Evolutionary conservation across 2,888 invertebrate species (phyloP).

Genomic region (Ectropis crepuscularia): DNA sequence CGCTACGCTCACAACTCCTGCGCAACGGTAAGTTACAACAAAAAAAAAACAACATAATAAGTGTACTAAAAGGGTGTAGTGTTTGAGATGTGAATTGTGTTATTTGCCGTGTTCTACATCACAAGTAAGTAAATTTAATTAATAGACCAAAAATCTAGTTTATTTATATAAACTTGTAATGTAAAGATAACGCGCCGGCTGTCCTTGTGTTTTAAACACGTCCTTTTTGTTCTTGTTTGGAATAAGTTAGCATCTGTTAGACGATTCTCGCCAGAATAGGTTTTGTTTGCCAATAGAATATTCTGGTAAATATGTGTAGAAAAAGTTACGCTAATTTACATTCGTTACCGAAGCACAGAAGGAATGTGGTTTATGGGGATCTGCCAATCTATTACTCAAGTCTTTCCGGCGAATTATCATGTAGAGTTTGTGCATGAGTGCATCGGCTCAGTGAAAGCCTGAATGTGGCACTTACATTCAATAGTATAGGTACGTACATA

Average conservation of each 20-base stretch:
- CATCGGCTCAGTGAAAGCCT: no score
- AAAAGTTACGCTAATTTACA: not conserved
- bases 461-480: no score
- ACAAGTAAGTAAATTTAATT: not conserved
- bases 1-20: constrained; percentile 75
- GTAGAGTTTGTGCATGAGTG: no score
- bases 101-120: constrained; percentile 1
- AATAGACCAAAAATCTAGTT: not conserved
- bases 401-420: no score
- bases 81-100: constrained; percentile 1
- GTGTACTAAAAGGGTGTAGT: not conserved
- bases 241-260: not conserved
- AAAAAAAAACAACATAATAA: constrained; percentile 13
- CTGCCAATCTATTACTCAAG: no score
- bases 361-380: no score
- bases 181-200: constrained; percentile 1
- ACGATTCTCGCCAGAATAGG: not conserved
- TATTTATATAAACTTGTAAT: not conserved
- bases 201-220: constrained; percentile 29
- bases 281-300: not conserved
- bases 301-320: not conserved
- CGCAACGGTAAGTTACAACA: constrained; percentile 66
- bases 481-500: no score
- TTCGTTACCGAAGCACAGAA: not conserved
- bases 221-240: constrained; percentile 19